Percentiles rank a stretch among this genome's conserved stretches.
Evolutionary conservation across 1,140 invertebrate genomes (phyloP).

Genomic region (Drosophila seguyi): DNA sequence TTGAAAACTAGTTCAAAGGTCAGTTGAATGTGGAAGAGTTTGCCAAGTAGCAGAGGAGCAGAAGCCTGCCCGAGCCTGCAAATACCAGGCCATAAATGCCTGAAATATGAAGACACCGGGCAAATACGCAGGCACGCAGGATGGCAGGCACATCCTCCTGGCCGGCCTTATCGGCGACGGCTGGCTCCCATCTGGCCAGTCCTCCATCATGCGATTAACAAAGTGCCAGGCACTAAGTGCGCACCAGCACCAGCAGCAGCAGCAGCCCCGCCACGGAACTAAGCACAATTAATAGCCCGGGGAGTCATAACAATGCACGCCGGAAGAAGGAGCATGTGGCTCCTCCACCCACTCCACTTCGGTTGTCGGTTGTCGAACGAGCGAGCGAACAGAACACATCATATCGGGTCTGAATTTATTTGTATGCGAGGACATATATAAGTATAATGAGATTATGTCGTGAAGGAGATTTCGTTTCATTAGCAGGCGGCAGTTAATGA

Average conservation of each 20-base stretch:
- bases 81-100: conserved; percentile 54
- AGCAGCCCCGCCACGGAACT: conserved; percentile 50
- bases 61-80: conserved; percentile 30
- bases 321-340: conserved; percentile 34
- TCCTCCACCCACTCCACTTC: conserved; percentile 1
- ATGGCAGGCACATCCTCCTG: conserved; percentile 16
- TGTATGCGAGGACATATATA: conserved; percentile 58
- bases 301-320: conserved; percentile 60
- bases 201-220: conserved; percentile 75
- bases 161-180: conserved; percentile 25
- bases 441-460: conserved; percentile 75
- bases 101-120: conserved; percentile 68
- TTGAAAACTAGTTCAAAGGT: conserved; percentile 81
- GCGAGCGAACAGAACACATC: conserved; percentile 20
- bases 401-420: conserved; percentile 47
- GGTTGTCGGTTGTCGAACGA: conserved; percentile 38
- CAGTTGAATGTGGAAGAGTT: conserved; percentile 59
- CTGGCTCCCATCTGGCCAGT: conserved; percentile 35
- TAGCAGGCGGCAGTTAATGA: conserved; percentile 45
- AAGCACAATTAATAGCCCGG: conserved; percentile 79
- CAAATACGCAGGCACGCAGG: conserved; percentile 31
- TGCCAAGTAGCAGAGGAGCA: conserved; percentile 11
- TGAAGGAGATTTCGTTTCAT: conserved; percentile 71
- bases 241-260: conserved; percentile 2
- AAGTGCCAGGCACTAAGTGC: conserved; percentile 77